These are phyloP conservation scores for Epizoanthus scotinus DNA, from an alignment of 92 coral and sea anemone genomes.

Conservation along the genomic window DNA sequence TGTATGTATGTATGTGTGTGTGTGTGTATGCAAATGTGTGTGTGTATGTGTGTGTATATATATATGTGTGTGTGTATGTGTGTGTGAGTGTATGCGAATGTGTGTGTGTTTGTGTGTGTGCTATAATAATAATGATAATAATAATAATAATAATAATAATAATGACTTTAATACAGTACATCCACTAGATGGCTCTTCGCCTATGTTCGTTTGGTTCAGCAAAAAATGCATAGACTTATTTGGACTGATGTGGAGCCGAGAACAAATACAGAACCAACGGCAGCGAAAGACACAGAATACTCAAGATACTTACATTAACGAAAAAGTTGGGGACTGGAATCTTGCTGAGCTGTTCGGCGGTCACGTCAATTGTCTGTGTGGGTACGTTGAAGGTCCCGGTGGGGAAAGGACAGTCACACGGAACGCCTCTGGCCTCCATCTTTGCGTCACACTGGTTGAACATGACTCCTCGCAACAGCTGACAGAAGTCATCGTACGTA, in stretches of 20 bases:
- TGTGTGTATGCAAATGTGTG: too few relatives aligned
- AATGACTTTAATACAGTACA: too few relatives aligned
- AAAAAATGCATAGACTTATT: neutral
- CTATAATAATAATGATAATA: too few relatives aligned
- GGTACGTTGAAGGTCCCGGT: constrained; percentile 64
- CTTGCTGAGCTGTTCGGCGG: constrained; percentile 43
- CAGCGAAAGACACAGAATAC: neutral
- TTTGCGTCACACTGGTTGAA: constrained; percentile 58
- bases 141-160: too few relatives aligned
- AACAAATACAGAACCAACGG: constrained; percentile 35
- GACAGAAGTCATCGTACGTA: constrained; percentile 67
- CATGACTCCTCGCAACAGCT: constrained; percentile 53
- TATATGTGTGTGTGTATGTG: too few relatives aligned
- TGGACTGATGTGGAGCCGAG: constrained; percentile 26
- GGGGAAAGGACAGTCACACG: constrained; percentile 75
- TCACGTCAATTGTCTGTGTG: constrained; percentile 55
- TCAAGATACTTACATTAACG: constrained; percentile 41
- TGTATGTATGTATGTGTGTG: too few relatives aligned
- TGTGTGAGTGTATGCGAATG: too few relatives aligned
- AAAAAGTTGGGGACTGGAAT: constrained; percentile 49
- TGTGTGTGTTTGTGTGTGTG: too few relatives aligned
- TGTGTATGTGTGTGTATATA: too few relatives aligned
- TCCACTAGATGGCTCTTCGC: too few relatives aligned
- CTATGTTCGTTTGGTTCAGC: too few relatives aligned
- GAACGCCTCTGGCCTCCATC: constrained; percentile 60